phyloP scores from a whole-genome alignment of 2,888 invertebrate genomes.

The Microctonus brassicae region DNA sequence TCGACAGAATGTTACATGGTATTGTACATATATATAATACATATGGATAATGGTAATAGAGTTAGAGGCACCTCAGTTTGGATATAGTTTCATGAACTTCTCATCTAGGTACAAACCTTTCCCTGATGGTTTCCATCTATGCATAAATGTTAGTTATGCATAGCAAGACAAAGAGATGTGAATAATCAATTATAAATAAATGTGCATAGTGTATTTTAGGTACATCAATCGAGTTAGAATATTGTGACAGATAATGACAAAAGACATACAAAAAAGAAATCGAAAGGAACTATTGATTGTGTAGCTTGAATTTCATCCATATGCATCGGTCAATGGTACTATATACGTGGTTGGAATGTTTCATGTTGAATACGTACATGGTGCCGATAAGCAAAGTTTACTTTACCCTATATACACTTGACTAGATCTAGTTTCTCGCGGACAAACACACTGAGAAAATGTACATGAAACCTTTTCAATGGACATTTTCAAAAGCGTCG shows the following conservation, averaged over 20 bases:
- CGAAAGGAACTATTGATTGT: not conserved
- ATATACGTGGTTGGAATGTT: constrained; percentile 35
- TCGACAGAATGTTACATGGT: not conserved
- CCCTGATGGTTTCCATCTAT: not conserved
- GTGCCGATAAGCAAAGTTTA: constrained; percentile 46
- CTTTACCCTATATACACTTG: constrained; percentile 19
- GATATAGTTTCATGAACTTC: not conserved
- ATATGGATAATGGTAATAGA: not conserved
- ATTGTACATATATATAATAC: not conserved
- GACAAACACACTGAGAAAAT: constrained; percentile 30
- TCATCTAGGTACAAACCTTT: not conserved
- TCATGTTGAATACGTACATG: constrained; percentile 39
- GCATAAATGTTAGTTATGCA: no score
- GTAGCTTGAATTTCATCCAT: not conserved
- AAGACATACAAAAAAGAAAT: constrained; percentile 18
- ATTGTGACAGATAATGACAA: not conserved
- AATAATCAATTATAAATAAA: not conserved
- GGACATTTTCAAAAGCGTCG: not conserved
- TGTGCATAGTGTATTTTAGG: not conserved
- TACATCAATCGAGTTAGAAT: not conserved
- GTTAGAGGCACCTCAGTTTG: not conserved
- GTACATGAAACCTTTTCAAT: constrained; percentile 3
- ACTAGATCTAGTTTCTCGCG: not conserved
- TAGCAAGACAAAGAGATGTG: not conserved
- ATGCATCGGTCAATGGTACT: constrained; percentile 24